Evolutionary conservation across 2,113 vertebrate genomes (phyloP).

Genomic region (Arenaria interpres): DNA sequence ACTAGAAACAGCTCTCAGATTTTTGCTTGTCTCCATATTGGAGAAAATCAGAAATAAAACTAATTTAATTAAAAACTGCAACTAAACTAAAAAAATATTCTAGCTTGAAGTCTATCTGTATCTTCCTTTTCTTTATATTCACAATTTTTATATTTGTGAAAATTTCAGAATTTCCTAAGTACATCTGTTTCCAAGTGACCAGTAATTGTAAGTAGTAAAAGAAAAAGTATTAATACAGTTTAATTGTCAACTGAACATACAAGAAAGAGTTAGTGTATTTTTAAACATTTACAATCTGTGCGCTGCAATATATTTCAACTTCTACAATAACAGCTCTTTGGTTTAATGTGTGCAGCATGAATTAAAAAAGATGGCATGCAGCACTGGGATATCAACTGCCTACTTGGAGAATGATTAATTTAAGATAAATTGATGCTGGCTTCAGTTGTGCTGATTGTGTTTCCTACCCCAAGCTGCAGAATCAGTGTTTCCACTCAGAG

Average conservation of each 20-base stretch:
- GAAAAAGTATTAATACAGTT: not conserved
- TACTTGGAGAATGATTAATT: conserved; percentile 71
- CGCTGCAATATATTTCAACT: not conserved
- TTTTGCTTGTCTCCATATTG: not conserved
- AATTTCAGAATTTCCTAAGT: not conserved
- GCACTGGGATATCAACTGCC: conserved; percentile 59
- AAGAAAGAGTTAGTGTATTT: not conserved
- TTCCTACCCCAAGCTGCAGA: conserved; percentile 47
- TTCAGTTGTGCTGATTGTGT: conserved; percentile 54
- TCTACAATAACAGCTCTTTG: not conserved
- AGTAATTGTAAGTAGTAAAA: not conserved
- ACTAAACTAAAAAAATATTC: not conserved
- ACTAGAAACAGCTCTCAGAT: not conserved
- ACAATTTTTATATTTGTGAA: not conserved
- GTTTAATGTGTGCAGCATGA: conserved; percentile 54
- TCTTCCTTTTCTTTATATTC: not conserved
- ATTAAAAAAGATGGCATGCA: conserved; percentile 62
- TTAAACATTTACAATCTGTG: conserved; percentile 10
- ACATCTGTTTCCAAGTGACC: not conserved
- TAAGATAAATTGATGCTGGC: conserved; percentile 70
- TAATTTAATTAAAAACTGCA: not conserved
- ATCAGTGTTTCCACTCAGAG: conserved; percentile 39
- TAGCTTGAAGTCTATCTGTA: not conserved
- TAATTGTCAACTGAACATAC: not conserved
- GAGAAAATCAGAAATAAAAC: not conserved